Base-by-base conservation (phyloP, 2,113 vertebrate species). In the Camarhynchus parvulus region DNA sequence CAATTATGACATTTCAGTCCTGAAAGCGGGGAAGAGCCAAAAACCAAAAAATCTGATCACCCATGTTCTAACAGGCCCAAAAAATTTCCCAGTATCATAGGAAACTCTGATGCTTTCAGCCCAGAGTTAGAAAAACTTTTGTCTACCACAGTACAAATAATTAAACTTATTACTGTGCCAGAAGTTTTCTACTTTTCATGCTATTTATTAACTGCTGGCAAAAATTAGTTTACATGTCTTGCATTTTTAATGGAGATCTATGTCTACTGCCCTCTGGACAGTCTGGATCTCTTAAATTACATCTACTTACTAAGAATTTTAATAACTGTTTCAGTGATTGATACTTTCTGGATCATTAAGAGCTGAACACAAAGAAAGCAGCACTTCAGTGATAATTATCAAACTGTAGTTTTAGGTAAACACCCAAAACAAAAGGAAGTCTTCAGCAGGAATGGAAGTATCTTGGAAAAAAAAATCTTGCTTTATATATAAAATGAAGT, bases 231-330 rank as follows among this genome's bases (percentile, higher is more conserved):
- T 69, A 89, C 39, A 37, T 8, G 59, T 67, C 61, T 83, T 47
- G 59, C 15, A 75, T 92, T 95, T 96, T 84, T 90, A 92, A 95
- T 22, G 77, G 67, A 11, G 2, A 84, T 73, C 66, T 82, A 10
- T 37, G 70, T 95, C 84, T 94, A 35, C 49, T 62, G 50, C 79
- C 85, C 50, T 91, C 72, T 63, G 87, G 85, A 69, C 67, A 86
- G 50, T 83, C 84, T 80, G 52, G 19, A 28, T 83, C 82, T 85
- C 16, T 82, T 87, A 91, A 94, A 96, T 87, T 95, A 73, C n/a
- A 92, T 77, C 92, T 91, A 80, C 83, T 89, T 67, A 70, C 50
- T 90, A 58, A 89, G 83, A 96, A 93, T 93, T 95, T 96, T 95
- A 94, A 88, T 85, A 95, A 92, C 44, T 88, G n/a, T 66, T 96